phyloP scores from a whole-genome alignment of 2,888 invertebrate species.

The Dryomyza anilis region DNA sequence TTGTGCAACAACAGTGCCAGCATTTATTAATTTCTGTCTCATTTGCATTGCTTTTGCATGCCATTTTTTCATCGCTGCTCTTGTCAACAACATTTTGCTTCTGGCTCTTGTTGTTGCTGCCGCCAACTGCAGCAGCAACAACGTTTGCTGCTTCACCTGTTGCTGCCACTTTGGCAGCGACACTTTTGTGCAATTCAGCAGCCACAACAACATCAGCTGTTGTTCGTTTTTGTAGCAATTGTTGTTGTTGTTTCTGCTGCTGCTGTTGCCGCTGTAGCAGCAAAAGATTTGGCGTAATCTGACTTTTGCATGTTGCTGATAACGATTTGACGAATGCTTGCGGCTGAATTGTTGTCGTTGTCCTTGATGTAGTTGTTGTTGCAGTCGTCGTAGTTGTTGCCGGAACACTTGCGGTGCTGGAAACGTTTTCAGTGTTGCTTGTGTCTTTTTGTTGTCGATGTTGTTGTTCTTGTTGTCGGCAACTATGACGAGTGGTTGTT shows the following conservation, averaged over 20 bases:
- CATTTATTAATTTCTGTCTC: neutral
- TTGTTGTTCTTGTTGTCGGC: neutral
- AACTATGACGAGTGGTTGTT: slow-evolving; percentile 4
- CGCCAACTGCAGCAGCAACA: too few species aligned
- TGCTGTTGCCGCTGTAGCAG: neutral
- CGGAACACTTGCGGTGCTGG: slow-evolving; percentile 20
- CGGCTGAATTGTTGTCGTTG: neutral
- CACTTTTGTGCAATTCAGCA: neutral
- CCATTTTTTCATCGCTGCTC: neutral
- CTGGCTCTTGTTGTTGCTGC: neutral
- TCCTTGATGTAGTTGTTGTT: neutral
- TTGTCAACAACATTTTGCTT: neutral
- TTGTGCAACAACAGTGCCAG: neutral
- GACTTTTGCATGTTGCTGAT: neutral
- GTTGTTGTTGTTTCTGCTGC: neutral
- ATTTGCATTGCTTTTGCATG: neutral
- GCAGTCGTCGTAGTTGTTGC: neutral
- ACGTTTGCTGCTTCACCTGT: neutral
- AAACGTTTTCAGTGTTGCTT: slow-evolving; percentile 10
- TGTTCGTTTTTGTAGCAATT: slow-evolving; percentile 6
- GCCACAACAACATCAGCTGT: slow-evolving; percentile 13
- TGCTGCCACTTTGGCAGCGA: neutral
- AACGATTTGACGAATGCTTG: neutral
- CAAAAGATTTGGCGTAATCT: neutral
- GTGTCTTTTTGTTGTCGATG: neutral